Conservation (phyloP, 1,140 invertebrate genomes). For the Hesperophylax magnus region DNA sequence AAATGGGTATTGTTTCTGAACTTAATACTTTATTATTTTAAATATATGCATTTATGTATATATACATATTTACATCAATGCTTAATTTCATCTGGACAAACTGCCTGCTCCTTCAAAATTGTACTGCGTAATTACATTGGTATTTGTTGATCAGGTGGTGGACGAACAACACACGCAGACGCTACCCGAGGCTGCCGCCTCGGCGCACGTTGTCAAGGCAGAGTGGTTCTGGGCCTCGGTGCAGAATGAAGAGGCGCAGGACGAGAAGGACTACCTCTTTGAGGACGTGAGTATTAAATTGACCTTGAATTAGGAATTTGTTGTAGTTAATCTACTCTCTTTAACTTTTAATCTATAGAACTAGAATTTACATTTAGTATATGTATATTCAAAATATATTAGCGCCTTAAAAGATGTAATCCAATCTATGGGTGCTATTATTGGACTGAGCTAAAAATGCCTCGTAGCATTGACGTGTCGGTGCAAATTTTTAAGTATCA, state of each 20-base stretch:
- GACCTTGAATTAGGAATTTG: no score
- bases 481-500: no score
- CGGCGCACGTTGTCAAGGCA: constrained; percentile 84
- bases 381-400: no score
- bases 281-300: constrained; percentile 78
- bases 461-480: no score
- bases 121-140: not conserved
- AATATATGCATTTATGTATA: not conserved
- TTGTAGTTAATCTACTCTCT: no score
- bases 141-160: constrained; percentile 75
- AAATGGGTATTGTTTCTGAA: not conserved
- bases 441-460: no score
- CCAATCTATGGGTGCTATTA: no score
- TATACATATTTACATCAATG: not conserved
- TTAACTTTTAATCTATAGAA: no score
- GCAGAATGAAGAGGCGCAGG: constrained; percentile 93
- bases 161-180: constrained; percentile 82
- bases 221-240: constrained; percentile 99
- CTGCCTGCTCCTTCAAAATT: not conserved
- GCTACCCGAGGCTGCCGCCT: constrained; percentile 74
- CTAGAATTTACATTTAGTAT: no score
- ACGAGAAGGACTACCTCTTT: constrained; percentile 90
- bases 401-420: no score
- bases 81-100: not conserved
- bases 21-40: not conserved